A percentile compares a stretch with the other conserved stretches of the same genome.
phyloP scores from a whole-genome alignment of 2,113 vertebrate species.

The Malaclemys terrapin region DNA sequence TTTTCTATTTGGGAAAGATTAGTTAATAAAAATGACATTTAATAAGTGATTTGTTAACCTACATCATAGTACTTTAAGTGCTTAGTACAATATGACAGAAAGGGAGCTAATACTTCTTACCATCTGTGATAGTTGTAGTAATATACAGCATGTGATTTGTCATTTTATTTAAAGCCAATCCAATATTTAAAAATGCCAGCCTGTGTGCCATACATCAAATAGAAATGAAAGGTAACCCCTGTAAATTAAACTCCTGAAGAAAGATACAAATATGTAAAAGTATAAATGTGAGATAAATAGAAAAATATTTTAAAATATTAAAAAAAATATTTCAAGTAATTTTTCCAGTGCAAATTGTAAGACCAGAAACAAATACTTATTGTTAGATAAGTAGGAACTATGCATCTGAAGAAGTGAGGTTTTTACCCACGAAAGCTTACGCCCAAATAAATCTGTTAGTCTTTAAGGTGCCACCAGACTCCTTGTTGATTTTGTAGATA shows the following conservation, averaged over 20 bases:
- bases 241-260: neutral
- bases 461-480: no score
- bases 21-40: neutral
- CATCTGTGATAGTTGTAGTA: neutral
- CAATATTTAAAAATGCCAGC: neutral
- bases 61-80: neutral
- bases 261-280: neutral
- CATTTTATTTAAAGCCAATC: neutral
- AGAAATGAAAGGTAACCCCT: neutral
- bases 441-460: no score
- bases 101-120: neutral
- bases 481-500: no score
- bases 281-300: neutral
- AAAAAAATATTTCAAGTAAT: neutral
- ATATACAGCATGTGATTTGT: neutral
- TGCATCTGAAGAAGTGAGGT: no score
- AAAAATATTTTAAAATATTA: neutral
- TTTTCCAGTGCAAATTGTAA: neutral
- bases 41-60: neutral
- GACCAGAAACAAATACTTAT: neutral
- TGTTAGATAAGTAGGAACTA: neutral
- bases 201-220: neutral
- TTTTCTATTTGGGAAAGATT: neutral
- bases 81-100: neutral
- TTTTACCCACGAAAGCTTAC: no score